Conservation (phyloP, 2,113 vertebrate genomes). For the Macaca mulatta region DNA sequence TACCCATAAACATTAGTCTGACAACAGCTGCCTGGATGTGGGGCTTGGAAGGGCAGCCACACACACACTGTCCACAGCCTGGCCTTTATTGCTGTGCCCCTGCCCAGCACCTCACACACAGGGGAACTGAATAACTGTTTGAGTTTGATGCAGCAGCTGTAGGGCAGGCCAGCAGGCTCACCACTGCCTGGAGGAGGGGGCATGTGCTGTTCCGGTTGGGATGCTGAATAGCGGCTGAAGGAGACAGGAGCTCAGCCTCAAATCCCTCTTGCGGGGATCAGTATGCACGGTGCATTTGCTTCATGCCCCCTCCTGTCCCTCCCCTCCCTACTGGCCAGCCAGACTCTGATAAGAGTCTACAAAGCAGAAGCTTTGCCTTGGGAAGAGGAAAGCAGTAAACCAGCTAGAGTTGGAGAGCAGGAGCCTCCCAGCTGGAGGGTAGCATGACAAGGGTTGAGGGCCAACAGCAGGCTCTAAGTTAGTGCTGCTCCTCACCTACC, state of each 20-base stretch:
- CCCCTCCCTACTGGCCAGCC: background rate
- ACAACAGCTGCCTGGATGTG: background rate
- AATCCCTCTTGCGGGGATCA: background rate
- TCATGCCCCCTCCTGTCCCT: rapidly evolving
- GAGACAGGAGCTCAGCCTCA: background rate
- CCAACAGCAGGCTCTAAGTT: background rate
- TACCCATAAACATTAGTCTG: rapidly evolving
- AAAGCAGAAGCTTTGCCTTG: slow-evolving; percentile 30
- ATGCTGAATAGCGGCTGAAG: background rate
- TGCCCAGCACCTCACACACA: background rate
- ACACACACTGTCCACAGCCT: background rate
- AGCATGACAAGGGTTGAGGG: background rate
- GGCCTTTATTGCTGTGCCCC: background rate
- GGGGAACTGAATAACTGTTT: background rate
- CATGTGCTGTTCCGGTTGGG: background rate
- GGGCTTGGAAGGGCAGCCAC: background rate
- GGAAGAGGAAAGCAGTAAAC: background rate
- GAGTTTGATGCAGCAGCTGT: rapidly evolving
- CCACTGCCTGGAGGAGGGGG: rapidly evolving
- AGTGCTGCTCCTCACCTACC: background rate
- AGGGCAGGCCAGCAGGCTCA: background rate
- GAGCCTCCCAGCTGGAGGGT: background rate
- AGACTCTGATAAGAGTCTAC: background rate
- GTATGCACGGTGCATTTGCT: background rate
- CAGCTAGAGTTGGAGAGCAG: background rate